Conservation (phyloP, 1,140 invertebrate genomes). For the Drosophila albomicans region DNA sequence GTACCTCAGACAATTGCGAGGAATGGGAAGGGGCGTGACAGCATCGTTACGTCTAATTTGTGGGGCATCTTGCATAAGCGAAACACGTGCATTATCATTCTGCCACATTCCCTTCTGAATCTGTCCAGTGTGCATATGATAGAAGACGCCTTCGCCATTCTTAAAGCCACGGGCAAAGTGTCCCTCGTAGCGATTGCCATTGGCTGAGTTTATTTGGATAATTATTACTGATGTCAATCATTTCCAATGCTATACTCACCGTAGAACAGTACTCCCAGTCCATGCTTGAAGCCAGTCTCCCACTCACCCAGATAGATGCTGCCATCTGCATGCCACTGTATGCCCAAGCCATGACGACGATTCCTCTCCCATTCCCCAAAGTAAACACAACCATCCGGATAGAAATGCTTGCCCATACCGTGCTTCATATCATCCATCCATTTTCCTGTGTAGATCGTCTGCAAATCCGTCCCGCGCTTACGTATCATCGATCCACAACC, state of each 20-base stretch:
- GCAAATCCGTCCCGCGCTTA: conserved; percentile 53
- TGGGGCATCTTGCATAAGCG: conserved; percentile 85
- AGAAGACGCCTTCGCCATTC: conserved; percentile 87
- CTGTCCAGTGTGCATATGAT: conserved; percentile 87
- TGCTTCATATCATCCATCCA: conserved; percentile 86
- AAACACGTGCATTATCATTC: conserved; percentile 85
- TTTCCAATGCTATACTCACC: conserved; percentile 41
- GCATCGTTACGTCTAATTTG: conserved; percentile 37
- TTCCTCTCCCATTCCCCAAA: conserved; percentile 85
- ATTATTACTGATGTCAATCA: neutral
- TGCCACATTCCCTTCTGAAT: conserved; percentile 87
- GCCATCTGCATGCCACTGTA: conserved; percentile 86
- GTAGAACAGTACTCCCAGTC: conserved; percentile 84
- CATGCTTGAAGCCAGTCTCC: conserved; percentile 82
- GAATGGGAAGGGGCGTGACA: conserved; percentile 70
- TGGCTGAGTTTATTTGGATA: conserved; percentile 66
- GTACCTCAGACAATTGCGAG: conserved; percentile 51
- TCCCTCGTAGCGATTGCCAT: conserved; percentile 88
- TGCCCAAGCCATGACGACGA: conserved; percentile 87
- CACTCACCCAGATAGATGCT: conserved; percentile 86
- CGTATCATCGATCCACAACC: conserved; percentile 83
- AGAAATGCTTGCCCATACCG: conserved; percentile 84
- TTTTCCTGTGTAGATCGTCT: conserved; percentile 85
- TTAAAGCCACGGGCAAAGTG: conserved; percentile 86
- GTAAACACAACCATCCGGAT: conserved; percentile 72